Base-by-base conservation (phyloP, 2,888 invertebrate species). In the Melipona beecheii region DNA sequence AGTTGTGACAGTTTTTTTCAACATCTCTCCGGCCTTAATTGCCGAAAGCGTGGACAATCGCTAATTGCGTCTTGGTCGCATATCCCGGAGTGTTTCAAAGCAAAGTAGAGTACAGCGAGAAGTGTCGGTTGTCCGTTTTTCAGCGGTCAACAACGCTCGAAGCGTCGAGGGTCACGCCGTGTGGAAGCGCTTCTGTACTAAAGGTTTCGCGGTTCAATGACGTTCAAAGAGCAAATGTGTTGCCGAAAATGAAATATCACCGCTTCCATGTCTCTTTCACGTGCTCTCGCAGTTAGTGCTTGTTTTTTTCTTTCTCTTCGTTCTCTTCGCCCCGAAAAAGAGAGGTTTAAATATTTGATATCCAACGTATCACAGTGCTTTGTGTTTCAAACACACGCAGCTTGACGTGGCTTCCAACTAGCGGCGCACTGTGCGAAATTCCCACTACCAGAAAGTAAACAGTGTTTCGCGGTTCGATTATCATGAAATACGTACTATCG, bases 111-210 rank as follows among this genome's bases (percentile, higher is more conserved):
- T 49, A 24, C 17, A 73, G 24, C 21, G 56, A 62, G 81, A 78
- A 86, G 78, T 54, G 75, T 62, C 54, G 79, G 77, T 72, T 71
- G 73, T 83, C 65, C 76, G 74, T 78, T 87, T 82, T 54, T 64
- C 76, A 52, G 66, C 70, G 75, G 76, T 74, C 78, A 85, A 88
- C 87, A 84, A 84, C 83, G 78, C 80, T 78, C 27, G 36, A 76
- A 81, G 76, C 73, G 86, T 84, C 77, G 78, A 86, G 82, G 77
- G 80, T 49, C 56, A 50, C 43, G 65, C 69, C 66, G 69, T 56
- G 66, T 72, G 62, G 76, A 78, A 75, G 62, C 74, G 62, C 64
- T 50, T 74, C 64, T 54, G 58, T 73, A 73, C 60, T 62, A 54
- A 75, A 72, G 75, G 68, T 81, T 81, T 85, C 72, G 71, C 64